Percentiles rank a stretch among this genome's conserved stretches.
These are phyloP conservation scores for Polyodon spathula DNA, from an alignment of 2,113 vertebrate species.

Conservation along the genomic window DNA sequence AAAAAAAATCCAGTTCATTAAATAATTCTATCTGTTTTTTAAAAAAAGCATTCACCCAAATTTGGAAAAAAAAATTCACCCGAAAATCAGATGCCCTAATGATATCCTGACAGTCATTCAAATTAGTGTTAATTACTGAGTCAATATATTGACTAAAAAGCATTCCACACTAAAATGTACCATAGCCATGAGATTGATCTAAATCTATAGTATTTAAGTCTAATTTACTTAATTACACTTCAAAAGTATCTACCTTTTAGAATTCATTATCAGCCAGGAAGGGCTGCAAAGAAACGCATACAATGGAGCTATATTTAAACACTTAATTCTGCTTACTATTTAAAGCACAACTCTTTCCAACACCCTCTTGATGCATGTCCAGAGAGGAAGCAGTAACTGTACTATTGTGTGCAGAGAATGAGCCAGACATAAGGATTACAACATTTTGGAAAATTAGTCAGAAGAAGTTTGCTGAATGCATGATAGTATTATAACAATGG, in stretches of 20 bases:
- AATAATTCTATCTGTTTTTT: no score
- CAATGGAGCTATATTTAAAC: conserved; percentile 48
- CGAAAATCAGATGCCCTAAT: no score
- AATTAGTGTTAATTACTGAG: no score
- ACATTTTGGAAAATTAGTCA: neutral
- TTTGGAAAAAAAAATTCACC: no score
- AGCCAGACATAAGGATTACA: neutral
- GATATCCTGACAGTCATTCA: no score
- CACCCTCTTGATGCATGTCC: conserved; percentile 26
- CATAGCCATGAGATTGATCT: conserved; percentile 36
- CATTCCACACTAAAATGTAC: no score
- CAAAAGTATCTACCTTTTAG: conserved; percentile 14
- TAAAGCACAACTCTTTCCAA: neutral
- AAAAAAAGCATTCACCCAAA: no score
- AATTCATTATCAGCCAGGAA: conserved; percentile 49
- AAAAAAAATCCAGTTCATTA: no score
- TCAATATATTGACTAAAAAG: no score
- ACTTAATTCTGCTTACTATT: conserved; percentile 27
- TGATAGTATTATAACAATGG: neutral
- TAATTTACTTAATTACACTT: conserved; percentile 50
- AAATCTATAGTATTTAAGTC: conserved; percentile 27
- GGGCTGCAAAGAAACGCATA: conserved; percentile 35
- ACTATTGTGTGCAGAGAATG: conserved; percentile 4
- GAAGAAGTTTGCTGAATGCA: neutral
- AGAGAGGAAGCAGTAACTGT: neutral